Percentiles rank a stretch among this genome's conserved stretches.
Conservation (phyloP, 2,797 vertebrate genomes). For the Takifugu rubripes region DNA sequence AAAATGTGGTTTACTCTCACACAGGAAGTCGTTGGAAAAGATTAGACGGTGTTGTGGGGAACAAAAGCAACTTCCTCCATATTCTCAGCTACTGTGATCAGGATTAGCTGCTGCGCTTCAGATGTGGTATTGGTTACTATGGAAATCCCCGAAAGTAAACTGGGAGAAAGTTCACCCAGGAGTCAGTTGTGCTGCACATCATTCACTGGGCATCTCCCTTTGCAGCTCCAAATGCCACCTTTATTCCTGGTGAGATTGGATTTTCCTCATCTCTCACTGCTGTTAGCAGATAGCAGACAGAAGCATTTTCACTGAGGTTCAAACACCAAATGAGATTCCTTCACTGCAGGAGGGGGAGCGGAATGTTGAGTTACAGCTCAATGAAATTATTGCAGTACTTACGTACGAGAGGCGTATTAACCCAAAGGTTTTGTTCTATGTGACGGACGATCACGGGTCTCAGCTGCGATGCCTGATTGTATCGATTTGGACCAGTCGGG, state of each 20-base stretch:
- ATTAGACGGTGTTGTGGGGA: neutral
- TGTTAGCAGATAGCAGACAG: neutral
- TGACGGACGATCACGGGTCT: neutral
- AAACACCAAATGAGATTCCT: neutral
- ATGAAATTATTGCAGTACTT: no score
- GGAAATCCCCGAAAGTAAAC: conserved; percentile 30
- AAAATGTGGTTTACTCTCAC: conserved; percentile 2
- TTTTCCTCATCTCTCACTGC: neutral
- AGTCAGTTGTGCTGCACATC: conserved; percentile 18
- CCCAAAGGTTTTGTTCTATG: no score
- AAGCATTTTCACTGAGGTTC: neutral
- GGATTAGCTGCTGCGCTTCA: neutral
- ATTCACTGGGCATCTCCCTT: conserved; percentile 11
- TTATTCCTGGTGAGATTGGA: conserved; percentile 25
- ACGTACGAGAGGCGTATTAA: no score
- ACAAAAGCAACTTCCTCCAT: neutral
- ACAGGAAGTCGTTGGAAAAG: neutral
- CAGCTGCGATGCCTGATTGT: conserved; percentile 3
- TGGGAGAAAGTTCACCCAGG: conserved; percentile 29
- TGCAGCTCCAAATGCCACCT: conserved; percentile 41
- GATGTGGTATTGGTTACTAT: conserved; percentile 44
- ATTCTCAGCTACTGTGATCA: neutral
- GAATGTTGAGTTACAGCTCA: no score
- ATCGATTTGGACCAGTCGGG: neutral
- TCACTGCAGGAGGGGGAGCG: no score